Conservation (phyloP, 1,140 invertebrate genomes). For the Drosophila micromelanica region DNA sequence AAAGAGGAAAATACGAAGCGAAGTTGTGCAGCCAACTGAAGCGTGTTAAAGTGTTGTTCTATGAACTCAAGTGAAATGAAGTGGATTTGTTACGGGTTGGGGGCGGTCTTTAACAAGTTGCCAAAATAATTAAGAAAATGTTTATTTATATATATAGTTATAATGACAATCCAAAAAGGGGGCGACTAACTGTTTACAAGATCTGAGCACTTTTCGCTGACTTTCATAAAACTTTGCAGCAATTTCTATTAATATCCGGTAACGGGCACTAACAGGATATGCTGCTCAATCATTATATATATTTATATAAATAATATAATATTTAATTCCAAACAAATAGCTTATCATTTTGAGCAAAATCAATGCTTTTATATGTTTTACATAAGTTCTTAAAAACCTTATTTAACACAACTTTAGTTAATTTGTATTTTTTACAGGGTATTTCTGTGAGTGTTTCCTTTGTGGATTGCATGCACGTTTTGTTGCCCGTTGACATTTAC, state of each 20-base stretch:
- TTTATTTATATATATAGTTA: slow-evolving; percentile 41
- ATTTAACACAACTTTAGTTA: neutral
- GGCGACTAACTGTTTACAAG: slow-evolving; percentile 19
- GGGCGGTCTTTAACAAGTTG: slow-evolving; percentile 8
- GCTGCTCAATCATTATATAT: neutral
- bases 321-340: too few species aligned
- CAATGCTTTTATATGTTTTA: too few species aligned
- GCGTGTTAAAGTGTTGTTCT: slow-evolving; percentile 50
- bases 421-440: slow-evolving; percentile 14
- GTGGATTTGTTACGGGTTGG: slow-evolving; percentile 4
- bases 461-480: neutral
- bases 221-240: slow-evolving; percentile 27
- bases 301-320: too few species aligned
- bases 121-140: slow-evolving; percentile 79
- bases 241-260: neutral
- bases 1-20: too few species aligned
- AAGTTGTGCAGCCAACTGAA: slow-evolving; percentile 32
- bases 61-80: slow-evolving; percentile 45
- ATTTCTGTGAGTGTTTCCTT: neutral
- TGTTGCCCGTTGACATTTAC: slow-evolving; percentile 52
- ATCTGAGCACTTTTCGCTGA: slow-evolving; percentile 39
- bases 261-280: neutral
- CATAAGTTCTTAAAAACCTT: neutral
- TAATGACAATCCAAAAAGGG: slow-evolving; percentile 45
- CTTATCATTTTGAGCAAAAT: too few species aligned